A percentile compares a stretch with the other conserved stretches of the same genome.
Conservation (phyloP, 2,888 invertebrate species). For the Cenopis cana region DNA sequence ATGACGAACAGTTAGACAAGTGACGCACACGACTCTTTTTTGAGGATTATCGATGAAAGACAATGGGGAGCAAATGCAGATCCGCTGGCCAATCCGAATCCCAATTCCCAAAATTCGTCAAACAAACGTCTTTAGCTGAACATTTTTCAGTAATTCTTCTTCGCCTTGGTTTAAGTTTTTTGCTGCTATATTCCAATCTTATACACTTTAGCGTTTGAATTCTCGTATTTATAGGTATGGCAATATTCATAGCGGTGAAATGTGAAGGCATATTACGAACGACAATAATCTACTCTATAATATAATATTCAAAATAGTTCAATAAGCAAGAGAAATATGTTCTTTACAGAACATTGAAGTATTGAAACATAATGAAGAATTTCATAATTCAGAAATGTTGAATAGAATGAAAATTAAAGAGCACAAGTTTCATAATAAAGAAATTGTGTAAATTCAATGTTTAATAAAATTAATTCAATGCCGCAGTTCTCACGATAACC, state of each 20-base stretch:
- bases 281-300: background rate
- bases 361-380: conserved; percentile 3
- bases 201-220: too few relatives aligned
- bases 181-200: too few relatives aligned
- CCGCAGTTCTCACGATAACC: conserved; percentile 47
- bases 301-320: background rate
- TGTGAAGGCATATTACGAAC: background rate
- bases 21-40: background rate
- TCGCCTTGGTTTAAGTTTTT: too few relatives aligned
- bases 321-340: background rate
- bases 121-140: background rate
- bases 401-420: conserved; percentile 20
- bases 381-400: conserved; percentile 4
- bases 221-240: background rate
- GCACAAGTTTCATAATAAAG: conserved; percentile 23
- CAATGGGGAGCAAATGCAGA: background rate
- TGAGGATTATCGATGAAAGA: background rate
- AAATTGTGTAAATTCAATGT: conserved; percentile 33
- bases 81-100: background rate
- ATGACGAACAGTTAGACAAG: conserved; percentile 1
- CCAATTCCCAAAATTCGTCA: background rate
- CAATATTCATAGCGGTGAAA: background rate
- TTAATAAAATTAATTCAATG: conserved; percentile 43
- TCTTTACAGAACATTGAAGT: background rate
- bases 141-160: too few relatives aligned